These are phyloP conservation scores for Tonatia bakeri DNA, from an alignment of 2,113 vertebrate species.

Conservation along the genomic window DNA sequence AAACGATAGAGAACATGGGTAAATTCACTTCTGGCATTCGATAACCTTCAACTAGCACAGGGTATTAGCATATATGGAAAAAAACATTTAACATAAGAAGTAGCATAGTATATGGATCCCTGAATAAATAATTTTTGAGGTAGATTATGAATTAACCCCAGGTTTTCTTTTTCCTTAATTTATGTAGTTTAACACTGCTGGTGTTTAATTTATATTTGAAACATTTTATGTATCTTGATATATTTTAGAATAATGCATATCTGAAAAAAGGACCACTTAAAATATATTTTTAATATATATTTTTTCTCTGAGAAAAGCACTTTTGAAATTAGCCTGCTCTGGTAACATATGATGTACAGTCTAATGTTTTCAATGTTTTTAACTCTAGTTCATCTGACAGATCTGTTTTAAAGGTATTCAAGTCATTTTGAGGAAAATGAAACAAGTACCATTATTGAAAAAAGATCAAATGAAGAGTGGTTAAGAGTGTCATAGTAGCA, in stretches of 20 bases:
- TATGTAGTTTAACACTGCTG: neutral
- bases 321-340: neutral
- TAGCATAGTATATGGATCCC: conserved; percentile 3
- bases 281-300: neutral
- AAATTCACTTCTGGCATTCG: neutral
- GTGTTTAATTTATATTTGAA: conserved; percentile 32
- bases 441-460: neutral
- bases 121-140: conserved; percentile 35
- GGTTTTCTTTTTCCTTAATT: conserved; percentile 26
- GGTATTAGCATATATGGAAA: conserved; percentile 12
- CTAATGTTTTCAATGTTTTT: neutral
- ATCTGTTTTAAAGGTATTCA: neutral
- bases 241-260: conserved; percentile 19
- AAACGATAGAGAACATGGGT: neutral
- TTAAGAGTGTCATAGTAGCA: neutral
- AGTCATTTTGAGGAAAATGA: neutral
- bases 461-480: neutral
- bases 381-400: neutral
- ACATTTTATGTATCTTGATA: neutral
- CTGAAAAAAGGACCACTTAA: neutral
- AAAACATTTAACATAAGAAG: conserved; percentile 20
- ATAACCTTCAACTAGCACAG: neutral
- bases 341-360: neutral
- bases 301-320: neutral
- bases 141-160: conserved; percentile 33